Percentiles rank a stretch among this genome's conserved stretches.
These are phyloP conservation scores for Drosophila nigrodunni DNA, from an alignment of 1,140 invertebrate species.

Conservation along the genomic window DNA sequence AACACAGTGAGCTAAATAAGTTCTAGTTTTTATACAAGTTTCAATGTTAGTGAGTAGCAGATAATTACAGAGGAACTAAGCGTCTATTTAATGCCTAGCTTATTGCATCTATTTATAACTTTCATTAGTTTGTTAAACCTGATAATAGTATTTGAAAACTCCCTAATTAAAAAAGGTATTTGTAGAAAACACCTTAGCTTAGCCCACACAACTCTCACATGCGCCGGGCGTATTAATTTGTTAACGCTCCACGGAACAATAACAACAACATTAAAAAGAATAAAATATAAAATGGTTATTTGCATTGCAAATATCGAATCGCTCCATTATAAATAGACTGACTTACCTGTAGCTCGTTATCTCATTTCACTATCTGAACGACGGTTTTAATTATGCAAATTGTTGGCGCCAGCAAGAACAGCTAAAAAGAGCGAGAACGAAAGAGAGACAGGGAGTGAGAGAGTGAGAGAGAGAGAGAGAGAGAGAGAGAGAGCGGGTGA, in stretches of 20 bases:
- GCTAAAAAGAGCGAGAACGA: conserved; percentile 39
- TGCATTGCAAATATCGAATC: conserved; percentile 63
- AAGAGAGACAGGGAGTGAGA: conserved; percentile 7
- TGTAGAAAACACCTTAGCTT: conserved; percentile 3
- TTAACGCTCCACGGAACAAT: conserved; percentile 42
- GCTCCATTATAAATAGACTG: conserved; percentile 42
- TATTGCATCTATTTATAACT: too few species aligned
- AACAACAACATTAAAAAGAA: conserved; percentile 4
- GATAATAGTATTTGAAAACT: neutral
- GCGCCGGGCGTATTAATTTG: conserved; percentile 62
- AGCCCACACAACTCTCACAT: conserved; percentile 54
- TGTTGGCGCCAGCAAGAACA: conserved; percentile 68
- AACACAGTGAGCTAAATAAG: too few species aligned
- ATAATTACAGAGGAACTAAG: too few species aligned
- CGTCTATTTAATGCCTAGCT: too few species aligned
- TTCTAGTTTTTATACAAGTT: too few species aligned
- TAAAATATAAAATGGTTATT: conserved; percentile 27
- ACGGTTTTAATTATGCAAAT: conserved; percentile 76
- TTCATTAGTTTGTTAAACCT: neutral
- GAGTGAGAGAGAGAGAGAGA: neutral
- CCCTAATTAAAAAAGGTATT: conserved; percentile 11
- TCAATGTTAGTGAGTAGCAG: too few species aligned
- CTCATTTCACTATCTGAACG: conserved; percentile 57
- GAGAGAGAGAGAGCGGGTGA: conserved; percentile 11
- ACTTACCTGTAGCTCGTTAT: conserved; percentile 65